Evolutionary conservation across 2,113 vertebrate species (phyloP).

Genomic region (Gadus chalcogrammus): DNA sequence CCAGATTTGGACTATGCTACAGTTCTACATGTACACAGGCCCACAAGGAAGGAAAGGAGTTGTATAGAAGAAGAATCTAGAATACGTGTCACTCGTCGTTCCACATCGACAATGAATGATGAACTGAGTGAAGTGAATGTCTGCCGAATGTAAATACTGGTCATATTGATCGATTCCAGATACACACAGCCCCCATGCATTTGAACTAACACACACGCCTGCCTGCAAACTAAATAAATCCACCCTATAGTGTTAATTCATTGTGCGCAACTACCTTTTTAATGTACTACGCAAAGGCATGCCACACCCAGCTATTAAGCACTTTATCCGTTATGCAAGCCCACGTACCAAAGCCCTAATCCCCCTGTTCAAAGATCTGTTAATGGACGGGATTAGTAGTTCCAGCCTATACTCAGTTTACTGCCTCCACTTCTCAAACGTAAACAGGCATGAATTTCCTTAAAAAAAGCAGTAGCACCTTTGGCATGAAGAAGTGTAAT

Average conservation of each 20-base stretch:
- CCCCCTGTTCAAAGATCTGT: background rate
- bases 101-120: too few species aligned
- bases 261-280: background rate
- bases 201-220: background rate
- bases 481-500: too few species aligned
- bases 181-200: background rate
- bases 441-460: too few species aligned
- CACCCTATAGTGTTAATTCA: background rate
- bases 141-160: background rate
- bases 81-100: too few species aligned
- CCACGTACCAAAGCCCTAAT: background rate
- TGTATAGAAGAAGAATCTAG: too few species aligned
- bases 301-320: background rate
- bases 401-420: background rate
- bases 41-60: too few species aligned
- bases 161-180: background rate
- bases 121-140: too few species aligned
- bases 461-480: too few species aligned
- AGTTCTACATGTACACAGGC: too few species aligned
- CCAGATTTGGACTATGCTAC: too few species aligned
- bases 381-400: constrained; percentile 1
- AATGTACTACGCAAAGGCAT: background rate
- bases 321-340: background rate
- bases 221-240: too few species aligned
- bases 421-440: too few species aligned